Conservation (phyloP, 1,140 invertebrate genomes). For the Heliconius hermathena region DNA sequence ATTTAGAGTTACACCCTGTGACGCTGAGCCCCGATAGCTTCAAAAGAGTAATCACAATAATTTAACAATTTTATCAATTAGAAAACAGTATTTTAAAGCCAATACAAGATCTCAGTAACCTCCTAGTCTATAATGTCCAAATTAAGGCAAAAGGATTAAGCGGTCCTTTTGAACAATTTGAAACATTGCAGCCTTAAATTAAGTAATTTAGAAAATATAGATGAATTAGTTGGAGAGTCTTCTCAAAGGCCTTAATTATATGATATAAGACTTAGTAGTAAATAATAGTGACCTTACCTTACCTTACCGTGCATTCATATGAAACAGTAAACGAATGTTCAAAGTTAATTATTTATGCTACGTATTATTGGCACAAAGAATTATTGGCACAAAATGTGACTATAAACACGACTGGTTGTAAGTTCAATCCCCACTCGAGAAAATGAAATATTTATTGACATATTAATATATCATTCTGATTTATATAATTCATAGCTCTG, state of each 20-base stretch:
- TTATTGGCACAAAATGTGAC: too few relatives aligned
- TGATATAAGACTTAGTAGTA: neutral
- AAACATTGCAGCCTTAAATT: constrained; percentile 33
- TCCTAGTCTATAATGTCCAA: constrained; percentile 21
- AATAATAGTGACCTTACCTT: neutral
- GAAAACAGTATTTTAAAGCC: neutral
- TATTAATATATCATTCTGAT: too few relatives aligned
- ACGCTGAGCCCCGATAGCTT: too few relatives aligned
- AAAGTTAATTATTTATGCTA: neutral
- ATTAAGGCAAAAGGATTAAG: constrained; percentile 33
- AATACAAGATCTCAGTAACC: neutral
- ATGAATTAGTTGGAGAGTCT: constrained; percentile 20
- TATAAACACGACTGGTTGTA: too few relatives aligned
- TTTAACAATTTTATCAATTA: neutral
- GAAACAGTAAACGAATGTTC: neutral
- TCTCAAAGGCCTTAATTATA: neutral
- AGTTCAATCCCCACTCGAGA: too few relatives aligned
- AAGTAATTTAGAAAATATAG: constrained; percentile 30
- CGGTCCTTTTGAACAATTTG: constrained; percentile 33
- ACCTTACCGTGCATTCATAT: neutral
- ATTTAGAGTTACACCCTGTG: too few relatives aligned
- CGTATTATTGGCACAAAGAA: too few relatives aligned
- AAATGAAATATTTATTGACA: too few relatives aligned
- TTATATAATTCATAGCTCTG: too few relatives aligned
- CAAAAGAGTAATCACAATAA: too few relatives aligned